Percentiles rank a stretch among this genome's conserved stretches.
Conservation (phyloP, 2,797 vertebrate species). For the Tragopan temminckii region DNA sequence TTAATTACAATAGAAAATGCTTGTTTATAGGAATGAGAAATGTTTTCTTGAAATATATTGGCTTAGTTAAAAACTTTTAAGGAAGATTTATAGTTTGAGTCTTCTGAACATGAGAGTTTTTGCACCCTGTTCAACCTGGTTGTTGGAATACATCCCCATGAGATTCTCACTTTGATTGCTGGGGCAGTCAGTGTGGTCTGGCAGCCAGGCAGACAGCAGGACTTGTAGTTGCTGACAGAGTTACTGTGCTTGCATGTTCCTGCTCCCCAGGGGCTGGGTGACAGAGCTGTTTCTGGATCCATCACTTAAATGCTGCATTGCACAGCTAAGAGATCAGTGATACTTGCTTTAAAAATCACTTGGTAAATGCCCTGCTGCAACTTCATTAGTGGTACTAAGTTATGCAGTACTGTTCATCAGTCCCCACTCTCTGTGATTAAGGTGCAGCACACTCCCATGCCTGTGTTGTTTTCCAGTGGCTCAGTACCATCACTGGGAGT, state of each 20-base stretch:
- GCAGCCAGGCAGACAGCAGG: rapidly evolving
- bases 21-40: neutral
- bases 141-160: neutral
- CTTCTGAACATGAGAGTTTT: neutral
- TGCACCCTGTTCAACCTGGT: neutral
- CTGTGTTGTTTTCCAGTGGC: neutral
- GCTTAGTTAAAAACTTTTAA: neutral
- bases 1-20: neutral
- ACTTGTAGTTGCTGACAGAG: neutral
- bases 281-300: neutral
- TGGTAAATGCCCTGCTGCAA: neutral
- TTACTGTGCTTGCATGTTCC: neutral
- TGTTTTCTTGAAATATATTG: neutral
- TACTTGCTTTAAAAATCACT: neutral
- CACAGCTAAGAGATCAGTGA: neutral
- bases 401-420: neutral
- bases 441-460: neutral
- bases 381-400: neutral
- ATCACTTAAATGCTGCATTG: neutral
- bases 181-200: neutral
- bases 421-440: neutral
- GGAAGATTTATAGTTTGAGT: neutral
- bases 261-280: neutral
- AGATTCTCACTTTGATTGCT: neutral
- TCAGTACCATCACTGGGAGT: neutral